Percentiles rank a stretch among this genome's conserved stretches.
Conservation (phyloP, 2,113 vertebrate species). For the Cavia aperea region DNA sequence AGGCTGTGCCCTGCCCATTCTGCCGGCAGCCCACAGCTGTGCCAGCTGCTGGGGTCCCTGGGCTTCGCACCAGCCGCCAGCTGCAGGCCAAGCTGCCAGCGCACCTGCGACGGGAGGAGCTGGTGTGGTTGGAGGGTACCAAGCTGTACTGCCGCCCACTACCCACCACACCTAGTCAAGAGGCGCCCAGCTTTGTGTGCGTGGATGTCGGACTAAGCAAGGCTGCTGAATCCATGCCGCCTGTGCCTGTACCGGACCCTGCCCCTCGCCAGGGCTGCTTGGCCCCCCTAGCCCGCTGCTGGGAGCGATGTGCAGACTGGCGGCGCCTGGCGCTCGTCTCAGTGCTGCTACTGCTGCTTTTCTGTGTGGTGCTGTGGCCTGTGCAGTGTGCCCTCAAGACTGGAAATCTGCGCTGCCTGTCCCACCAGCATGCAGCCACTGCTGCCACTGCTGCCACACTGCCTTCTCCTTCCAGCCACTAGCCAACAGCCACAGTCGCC, state of each 20-base stretch:
- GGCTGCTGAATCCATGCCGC: fast-evolving
- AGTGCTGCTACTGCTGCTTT: slow-evolving; percentile 78
- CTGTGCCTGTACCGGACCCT: fast-evolving
- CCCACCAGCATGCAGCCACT: background rate
- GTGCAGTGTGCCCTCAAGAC: slow-evolving; percentile 89
- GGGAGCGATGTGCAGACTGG: slow-evolving; percentile 81
- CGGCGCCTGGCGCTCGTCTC: slow-evolving; percentile 83
- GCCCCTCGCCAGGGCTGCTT: background rate
- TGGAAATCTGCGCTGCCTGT: slow-evolving; percentile 82
- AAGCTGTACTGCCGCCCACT: slow-evolving; percentile 85
- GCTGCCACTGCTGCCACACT: fast-evolving
- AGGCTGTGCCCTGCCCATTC: slow-evolving; percentile 86
- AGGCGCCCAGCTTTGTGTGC: slow-evolving; percentile 78
- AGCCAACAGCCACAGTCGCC: background rate
- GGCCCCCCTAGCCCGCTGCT: slow-evolving; percentile 69
- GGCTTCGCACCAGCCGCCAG: slow-evolving; percentile 83
- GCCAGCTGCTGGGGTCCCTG: slow-evolving; percentile 83
- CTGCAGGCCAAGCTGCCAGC: slow-evolving; percentile 84
- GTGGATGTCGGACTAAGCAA: slow-evolving; percentile 89
- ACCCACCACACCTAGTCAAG: background rate
- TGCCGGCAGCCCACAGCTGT: slow-evolving; percentile 87
- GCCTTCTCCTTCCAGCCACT: fast-evolving
- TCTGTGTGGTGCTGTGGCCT: slow-evolving; percentile 88
- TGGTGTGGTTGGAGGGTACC: slow-evolving; percentile 90
- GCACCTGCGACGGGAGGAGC: slow-evolving; percentile 82